Percentiles rank a stretch among this genome's conserved stretches.
phyloP scores from a whole-genome alignment of 2,113 vertebrate species.

The Dasyornis broadbenti region DNA sequence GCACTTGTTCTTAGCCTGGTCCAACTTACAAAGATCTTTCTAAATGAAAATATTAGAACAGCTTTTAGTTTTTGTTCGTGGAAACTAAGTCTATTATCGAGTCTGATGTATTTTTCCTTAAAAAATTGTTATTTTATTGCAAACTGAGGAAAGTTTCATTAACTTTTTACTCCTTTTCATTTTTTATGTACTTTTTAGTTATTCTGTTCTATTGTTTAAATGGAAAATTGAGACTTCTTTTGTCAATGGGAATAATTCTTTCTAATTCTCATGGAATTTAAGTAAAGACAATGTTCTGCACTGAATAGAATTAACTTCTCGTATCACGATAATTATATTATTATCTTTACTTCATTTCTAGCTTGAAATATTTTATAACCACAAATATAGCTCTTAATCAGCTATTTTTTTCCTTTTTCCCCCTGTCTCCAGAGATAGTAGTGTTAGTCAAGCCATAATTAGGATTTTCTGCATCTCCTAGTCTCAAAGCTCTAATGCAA shows the following conservation, averaged over 20 bases:
- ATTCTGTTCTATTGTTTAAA: not conserved
- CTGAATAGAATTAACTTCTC: not conserved
- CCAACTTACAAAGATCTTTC: not conserved
- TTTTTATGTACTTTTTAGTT: not conserved
- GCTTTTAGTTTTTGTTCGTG: not conserved
- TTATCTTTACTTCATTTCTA: not conserved
- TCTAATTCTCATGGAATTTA: not conserved
- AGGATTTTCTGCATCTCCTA: not conserved
- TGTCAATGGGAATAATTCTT: not conserved
- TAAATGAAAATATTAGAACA: not conserved
- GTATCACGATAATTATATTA: not conserved
- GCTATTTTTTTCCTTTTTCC: fast-evolving
- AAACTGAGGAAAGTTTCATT: not conserved
- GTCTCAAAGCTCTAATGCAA: not conserved
- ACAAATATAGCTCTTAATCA: not conserved
- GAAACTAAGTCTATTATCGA: not conserved
- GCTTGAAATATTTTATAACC: not conserved
- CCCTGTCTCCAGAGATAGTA: not conserved
- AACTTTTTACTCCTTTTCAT: not conserved
- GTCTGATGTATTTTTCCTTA: not conserved
- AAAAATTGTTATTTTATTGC: not conserved
- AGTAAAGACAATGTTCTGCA: not conserved
- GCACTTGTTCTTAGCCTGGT: not conserved
- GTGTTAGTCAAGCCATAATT: not conserved
- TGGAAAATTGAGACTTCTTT: not conserved